A percentile compares a stretch with the other conserved stretches of the same genome.
phyloP scores from a whole-genome alignment of 1,140 invertebrate species.

The Lepidotrigona ventralis region DNA sequence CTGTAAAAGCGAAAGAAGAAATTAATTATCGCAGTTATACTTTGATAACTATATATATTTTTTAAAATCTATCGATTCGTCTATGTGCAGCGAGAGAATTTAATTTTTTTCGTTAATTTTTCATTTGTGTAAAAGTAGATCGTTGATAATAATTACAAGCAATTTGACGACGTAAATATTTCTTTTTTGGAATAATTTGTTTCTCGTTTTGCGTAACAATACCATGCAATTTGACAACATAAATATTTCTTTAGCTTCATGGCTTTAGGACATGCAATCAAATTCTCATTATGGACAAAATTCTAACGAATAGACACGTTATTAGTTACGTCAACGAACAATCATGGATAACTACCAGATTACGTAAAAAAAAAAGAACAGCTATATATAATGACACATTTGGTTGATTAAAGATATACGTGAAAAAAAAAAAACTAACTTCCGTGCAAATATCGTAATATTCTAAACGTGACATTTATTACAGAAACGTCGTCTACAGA shows the following conservation, averaged over 20 bases:
- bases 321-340: not conserved
- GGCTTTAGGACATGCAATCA: not conserved
- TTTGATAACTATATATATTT: not conserved
- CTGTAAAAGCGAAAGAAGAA: constrained; percentile 62
- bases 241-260: not conserved
- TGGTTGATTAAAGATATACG: not conserved
- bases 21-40: not conserved
- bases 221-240: not conserved
- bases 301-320: too few relatives aligned
- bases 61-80: not conserved
- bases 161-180: too few relatives aligned
- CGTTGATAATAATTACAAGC: not conserved
- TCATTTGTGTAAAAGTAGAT: not conserved
- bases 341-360: constrained; percentile 4
- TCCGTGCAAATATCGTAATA: not conserved
- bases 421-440: not conserved
- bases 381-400: constrained; percentile 21
- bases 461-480: not conserved
- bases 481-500: too few relatives aligned
- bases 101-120: not conserved
- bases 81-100: not conserved
- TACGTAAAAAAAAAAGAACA: constrained; percentile 58
- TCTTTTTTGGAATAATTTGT: too few relatives aligned
- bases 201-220: not conserved
- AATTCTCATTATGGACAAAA: not conserved